Evolutionary conservation across 30 jellyfish, hydroid and myxozoan species (phyloP).

Genomic region (Rhopilema esculentum): DNA sequence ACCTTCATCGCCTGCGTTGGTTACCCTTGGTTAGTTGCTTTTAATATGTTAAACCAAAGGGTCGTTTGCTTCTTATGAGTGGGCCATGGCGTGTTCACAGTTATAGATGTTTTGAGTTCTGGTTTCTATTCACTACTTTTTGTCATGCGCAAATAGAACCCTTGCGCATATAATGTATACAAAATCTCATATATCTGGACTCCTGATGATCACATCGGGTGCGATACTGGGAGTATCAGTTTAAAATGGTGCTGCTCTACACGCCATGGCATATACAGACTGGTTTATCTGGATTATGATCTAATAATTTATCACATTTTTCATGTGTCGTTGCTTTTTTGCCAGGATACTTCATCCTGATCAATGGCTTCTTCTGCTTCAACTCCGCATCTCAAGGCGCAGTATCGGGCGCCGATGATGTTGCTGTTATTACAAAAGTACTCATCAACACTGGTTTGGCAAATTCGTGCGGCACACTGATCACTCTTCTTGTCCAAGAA

Average conservation of each 20-base stretch:
- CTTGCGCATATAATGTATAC: too few species aligned
- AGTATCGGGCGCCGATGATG: constrained; percentile 5
- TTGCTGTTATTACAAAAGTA: constrained; percentile 6
- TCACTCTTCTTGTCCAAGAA: constrained; percentile 34
- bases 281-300: background rate
- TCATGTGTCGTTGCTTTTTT: background rate
- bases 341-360: constrained; percentile 28
- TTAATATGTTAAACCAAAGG: background rate
- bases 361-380: constrained; percentile 44
- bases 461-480: constrained; percentile 7
- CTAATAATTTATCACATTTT: background rate
- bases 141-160: too few species aligned
- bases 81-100: too few species aligned
- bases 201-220: too few species aligned
- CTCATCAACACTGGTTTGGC: constrained; percentile 41
- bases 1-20: constrained; percentile 41
- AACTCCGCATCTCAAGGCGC: constrained; percentile 46
- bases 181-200: too few species aligned
- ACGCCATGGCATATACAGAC: too few species aligned
- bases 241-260: too few species aligned
- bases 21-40: constrained; percentile 17
- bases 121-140: too few species aligned
- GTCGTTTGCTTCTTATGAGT: background rate
- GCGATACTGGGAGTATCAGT: too few species aligned
- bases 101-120: too few species aligned